Conservation (phyloP, 1,140 invertebrate species). For the Diuraphis noxia region DNA sequence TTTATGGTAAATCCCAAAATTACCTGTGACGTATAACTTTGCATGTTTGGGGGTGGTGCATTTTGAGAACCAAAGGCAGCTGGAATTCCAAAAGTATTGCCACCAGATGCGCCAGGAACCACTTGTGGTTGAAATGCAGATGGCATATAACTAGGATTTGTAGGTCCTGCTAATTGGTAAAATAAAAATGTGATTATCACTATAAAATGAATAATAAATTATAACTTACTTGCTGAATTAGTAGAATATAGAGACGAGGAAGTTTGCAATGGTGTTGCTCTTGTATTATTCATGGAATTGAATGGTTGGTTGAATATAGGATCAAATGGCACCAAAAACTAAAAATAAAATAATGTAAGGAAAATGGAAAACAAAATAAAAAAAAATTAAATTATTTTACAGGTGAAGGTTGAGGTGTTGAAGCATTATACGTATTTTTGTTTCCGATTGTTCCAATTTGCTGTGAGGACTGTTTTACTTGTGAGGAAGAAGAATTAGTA, state of each 20-base stretch:
- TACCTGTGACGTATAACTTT: conserved; percentile 41
- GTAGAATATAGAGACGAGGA: conserved; percentile 44
- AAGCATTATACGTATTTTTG: conserved; percentile 62
- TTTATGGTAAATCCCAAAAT: not conserved
- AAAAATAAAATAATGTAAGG: conserved; percentile 1
- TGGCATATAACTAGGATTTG: conserved; percentile 38
- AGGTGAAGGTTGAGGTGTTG: conserved; percentile 60
- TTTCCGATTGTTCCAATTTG: conserved; percentile 81
- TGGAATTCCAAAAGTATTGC: conserved; percentile 42
- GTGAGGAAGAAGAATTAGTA: conserved; percentile 82
- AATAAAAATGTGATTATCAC: not conserved
- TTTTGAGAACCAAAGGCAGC: conserved; percentile 38
- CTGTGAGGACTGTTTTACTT: conserved; percentile 81
- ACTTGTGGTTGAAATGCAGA: conserved; percentile 51
- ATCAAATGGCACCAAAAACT: conserved; percentile 46
- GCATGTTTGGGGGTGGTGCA: conserved; percentile 41
- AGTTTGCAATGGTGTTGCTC: conserved; percentile 35
- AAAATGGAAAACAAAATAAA: not conserved
- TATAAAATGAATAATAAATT: too few species aligned
- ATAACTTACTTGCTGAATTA: conserved; percentile 39
- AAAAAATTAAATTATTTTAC: conserved; percentile 56
- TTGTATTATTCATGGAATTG: conserved; percentile 31
- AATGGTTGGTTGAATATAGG: conserved; percentile 45
- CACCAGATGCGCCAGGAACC: conserved; percentile 28
- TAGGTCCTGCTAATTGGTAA: conserved; percentile 37